A percentile compares a stretch with the other conserved stretches of the same genome.
These are phyloP conservation scores for Lagodon rhomboides DNA, from an alignment of 2,797 vertebrate species.

Conservation along the genomic window DNA sequence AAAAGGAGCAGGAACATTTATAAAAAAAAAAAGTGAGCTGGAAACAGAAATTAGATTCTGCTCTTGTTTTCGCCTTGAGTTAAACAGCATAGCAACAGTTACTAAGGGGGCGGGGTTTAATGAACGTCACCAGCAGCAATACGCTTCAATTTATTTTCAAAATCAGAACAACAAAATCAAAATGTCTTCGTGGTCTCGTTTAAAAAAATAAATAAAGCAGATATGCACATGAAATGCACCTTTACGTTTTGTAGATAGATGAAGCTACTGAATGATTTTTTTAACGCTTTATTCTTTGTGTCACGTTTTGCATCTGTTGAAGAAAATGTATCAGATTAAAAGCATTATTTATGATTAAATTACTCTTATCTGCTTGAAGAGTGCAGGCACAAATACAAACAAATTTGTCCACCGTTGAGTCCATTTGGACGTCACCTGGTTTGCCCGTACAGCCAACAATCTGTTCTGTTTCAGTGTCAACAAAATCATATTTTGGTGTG, in stretches of 20 bases:
- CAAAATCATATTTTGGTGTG: constrained; percentile 31
- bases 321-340: constrained; percentile 29
- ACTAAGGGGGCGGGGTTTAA: constrained; percentile 29
- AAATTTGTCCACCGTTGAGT: background rate
- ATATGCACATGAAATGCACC: constrained; percentile 53
- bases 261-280: constrained; percentile 5
- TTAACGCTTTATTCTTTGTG: constrained; percentile 36
- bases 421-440: constrained; percentile 3
- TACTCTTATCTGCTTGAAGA: constrained; percentile 28
- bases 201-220: constrained; percentile 3
- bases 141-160: constrained; percentile 7
- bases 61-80: background rate
- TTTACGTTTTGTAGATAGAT: constrained; percentile 45
- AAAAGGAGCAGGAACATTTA: background rate
- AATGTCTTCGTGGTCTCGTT: constrained; percentile 4
- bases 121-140: background rate
- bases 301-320: constrained; percentile 40
- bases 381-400: constrained; percentile 31
- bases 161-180: constrained; percentile 11
- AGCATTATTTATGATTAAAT: constrained; percentile 39
- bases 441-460: constrained; percentile 3
- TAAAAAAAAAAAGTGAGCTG: background rate
- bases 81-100: background rate
- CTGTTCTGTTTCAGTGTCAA: constrained; percentile 6
- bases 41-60: background rate